Percentiles rank a stretch among this genome's conserved stretches.
Conservation (phyloP, 1,140 invertebrate genomes). For the Acromyrmex echinatior region DNA sequence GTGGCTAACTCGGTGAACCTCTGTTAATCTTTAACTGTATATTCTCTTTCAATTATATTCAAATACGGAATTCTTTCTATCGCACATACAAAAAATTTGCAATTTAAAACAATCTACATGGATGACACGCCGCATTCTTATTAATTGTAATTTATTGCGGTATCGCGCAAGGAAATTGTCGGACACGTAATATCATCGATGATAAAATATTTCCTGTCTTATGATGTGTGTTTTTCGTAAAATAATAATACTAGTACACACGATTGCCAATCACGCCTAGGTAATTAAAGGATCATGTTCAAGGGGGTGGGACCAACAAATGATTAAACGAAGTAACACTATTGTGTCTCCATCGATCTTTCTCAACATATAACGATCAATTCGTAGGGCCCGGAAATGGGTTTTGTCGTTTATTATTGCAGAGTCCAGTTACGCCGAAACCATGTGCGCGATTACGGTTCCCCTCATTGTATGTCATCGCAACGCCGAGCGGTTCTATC, state of each 20-base stretch:
- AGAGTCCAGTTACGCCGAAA: constrained; percentile 62
- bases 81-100: neutral
- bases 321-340: neutral
- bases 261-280: neutral
- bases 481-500: neutral
- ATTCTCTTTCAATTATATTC: constrained; percentile 1
- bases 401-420: constrained; percentile 70
- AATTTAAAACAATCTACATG: neutral
- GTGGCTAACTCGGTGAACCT: neutral
- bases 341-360: constrained; percentile 5
- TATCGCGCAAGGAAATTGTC: constrained; percentile 14
- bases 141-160: neutral
- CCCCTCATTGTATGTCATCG: constrained; percentile 28
- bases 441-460: constrained; percentile 48
- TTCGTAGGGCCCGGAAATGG: constrained; percentile 56
- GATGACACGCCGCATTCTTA: neutral
- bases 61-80: neutral
- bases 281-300: too few species aligned
- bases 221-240: neutral
- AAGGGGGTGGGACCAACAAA: neutral
- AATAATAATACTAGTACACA: neutral
- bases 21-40: neutral
- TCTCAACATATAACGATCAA: neutral
- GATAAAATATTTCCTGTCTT: constrained; percentile 42
- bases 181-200: constrained; percentile 1